A percentile compares a stretch with the other conserved stretches of the same genome.
Conservation (phyloP, 2,113 vertebrate genomes). For the Oceanodroma tethys region DNA sequence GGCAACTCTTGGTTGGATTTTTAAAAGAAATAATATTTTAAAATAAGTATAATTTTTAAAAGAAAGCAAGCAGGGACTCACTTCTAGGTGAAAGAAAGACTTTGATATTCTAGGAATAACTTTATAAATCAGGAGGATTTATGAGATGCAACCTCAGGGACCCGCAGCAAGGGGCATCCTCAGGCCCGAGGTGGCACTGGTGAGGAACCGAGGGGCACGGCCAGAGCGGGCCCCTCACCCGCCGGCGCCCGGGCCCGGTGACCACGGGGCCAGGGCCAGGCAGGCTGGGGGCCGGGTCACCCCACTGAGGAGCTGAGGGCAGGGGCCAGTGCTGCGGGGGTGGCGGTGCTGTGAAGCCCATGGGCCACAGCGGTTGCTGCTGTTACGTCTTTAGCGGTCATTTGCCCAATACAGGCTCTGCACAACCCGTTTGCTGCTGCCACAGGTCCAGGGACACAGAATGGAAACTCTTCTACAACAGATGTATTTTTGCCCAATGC, state of each 20-base stretch:
- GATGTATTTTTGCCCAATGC: neutral
- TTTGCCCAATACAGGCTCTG: neutral
- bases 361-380: neutral
- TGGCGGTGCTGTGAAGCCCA: neutral
- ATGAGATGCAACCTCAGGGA: neutral
- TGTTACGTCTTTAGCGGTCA: neutral
- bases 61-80: neutral
- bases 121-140: neutral
- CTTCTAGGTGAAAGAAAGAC: neutral
- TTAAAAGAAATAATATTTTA: neutral
- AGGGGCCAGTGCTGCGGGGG: fast-evolving
- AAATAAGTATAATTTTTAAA: neutral
- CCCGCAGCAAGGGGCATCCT: neutral
- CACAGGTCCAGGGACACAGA: neutral
- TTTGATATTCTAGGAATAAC: neutral
- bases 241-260: fast-evolving
- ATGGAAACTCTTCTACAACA: neutral
- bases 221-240: fast-evolving
- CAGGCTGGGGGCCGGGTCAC: neutral
- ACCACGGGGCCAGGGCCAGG: neutral
- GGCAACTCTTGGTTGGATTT: neutral
- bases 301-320: neutral
- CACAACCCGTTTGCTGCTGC: neutral
- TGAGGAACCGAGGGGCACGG: too few relatives aligned
- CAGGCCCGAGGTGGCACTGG: neutral